Conservation (phyloP, 2,113 vertebrate genomes). For the Gopherus flavomarginatus region DNA sequence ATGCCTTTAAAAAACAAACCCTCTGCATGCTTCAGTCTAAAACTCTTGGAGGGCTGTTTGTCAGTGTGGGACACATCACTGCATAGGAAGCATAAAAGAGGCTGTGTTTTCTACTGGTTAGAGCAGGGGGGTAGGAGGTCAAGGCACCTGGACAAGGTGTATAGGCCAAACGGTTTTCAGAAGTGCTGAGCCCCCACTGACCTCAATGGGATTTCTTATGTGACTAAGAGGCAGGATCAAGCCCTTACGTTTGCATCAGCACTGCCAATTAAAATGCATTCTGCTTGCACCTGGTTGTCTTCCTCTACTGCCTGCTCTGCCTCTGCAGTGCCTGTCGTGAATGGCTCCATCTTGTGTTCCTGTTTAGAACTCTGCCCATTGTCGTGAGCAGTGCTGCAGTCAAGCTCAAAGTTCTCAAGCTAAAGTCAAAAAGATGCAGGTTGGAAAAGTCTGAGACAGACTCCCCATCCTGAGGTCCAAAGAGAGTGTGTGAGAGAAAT, state of each 20-base stretch:
- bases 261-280: neutral
- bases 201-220: neutral
- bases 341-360: neutral
- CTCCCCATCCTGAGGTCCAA: neutral
- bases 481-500: neutral
- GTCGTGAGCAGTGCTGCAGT: neutral
- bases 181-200: neutral
- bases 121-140: neutral
- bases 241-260: neutral
- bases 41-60: accelerated
- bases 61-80: accelerated
- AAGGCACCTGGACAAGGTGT: neutral
- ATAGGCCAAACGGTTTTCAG: neutral
- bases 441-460: neutral
- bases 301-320: neutral
- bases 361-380: neutral
- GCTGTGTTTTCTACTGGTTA: neutral
- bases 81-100: constrained; percentile 7
- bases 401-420: neutral
- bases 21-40: neutral
- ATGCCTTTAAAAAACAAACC: neutral
- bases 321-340: neutral
- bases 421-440: neutral
- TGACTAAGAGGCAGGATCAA: neutral
- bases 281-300: neutral